Percentiles rank a stretch among this genome's conserved stretches.
phyloP scores from a whole-genome alignment of 1,140 invertebrate species.

The Drosophila kurseongensis region DNA sequence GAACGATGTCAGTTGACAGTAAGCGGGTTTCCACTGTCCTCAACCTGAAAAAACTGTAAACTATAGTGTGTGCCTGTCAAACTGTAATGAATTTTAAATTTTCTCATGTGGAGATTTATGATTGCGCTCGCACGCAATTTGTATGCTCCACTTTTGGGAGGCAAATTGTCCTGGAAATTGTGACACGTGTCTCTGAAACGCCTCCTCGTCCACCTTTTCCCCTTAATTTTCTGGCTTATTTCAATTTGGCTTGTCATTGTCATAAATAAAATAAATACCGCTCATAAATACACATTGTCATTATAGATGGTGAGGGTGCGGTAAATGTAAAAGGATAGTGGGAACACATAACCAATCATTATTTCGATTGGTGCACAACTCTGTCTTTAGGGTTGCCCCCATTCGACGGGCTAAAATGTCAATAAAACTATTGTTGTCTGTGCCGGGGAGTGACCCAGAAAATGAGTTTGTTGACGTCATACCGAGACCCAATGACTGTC shows the following conservation, averaged over 20 bases:
- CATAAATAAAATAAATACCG: slow-evolving; percentile 76
- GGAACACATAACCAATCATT: slow-evolving; percentile 46
- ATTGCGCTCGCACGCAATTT: slow-evolving; percentile 45
- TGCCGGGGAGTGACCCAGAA: slow-evolving; percentile 45
- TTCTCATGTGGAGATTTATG: slow-evolving; percentile 47
- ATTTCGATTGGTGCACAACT: slow-evolving; percentile 50
- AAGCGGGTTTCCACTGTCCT: slow-evolving; percentile 59
- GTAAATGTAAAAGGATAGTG: background rate
- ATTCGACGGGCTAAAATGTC: slow-evolving; percentile 39
- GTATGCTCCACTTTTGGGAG: slow-evolving; percentile 37
- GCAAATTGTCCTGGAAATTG: slow-evolving; percentile 41
- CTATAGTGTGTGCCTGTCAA: slow-evolving; percentile 29
- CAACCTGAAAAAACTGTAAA: slow-evolving; percentile 24
- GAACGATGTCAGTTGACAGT: slow-evolving; percentile 59
- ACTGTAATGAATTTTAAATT: slow-evolving; percentile 63
- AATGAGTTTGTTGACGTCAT: slow-evolving; percentile 48
- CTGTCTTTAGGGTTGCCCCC: slow-evolving; percentile 33
- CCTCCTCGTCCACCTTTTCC: slow-evolving; percentile 21
- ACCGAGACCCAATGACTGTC: slow-evolving; percentile 16
- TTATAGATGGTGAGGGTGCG: background rate
- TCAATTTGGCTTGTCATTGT: slow-evolving; percentile 51
- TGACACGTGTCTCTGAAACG: slow-evolving; percentile 35
- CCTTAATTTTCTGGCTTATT: slow-evolving; percentile 5
- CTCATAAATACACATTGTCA: slow-evolving; percentile 64
- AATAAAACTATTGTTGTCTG: slow-evolving; percentile 49